Evolutionary conservation across 1,140 invertebrate genomes (phyloP), one percentile per base, ranked within the genome.

Genomic region (Spodoptera litura): DNA sequence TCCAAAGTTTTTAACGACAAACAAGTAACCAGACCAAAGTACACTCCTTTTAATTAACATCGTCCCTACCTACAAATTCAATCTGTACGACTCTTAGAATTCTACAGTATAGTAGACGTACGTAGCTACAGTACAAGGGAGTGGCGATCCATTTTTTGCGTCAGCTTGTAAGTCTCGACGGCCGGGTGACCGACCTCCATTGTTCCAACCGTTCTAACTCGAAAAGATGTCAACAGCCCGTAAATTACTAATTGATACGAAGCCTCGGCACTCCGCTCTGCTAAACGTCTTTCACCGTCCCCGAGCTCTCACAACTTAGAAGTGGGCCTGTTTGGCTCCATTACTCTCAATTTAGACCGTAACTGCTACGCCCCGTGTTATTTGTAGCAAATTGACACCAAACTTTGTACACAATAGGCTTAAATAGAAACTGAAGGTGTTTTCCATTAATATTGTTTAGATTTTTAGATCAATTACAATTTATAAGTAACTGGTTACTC

Each of bases 171-270:
- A 56, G 58, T 51, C 56, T 61, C 44, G n/a, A 13, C 56, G 31
- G 12, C 68, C 52, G 71, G 71, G 71, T 74, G 71, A 74, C 56
- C 71, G 71, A 74, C 71, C 71, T 74, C 71, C 35, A 74, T 74
- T 74, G 71, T 74, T 51, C 38, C 55, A 61, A 11, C 68, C 68
- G 71, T 31, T 70, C 49, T 25, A 49, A 53, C 66, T 27, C 49
- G 55, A 61, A 74, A 66, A 72, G 25, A 62, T 73, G 78, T 72
- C 78, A 79, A 66, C 78, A 73, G 44, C 59, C 78, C 25, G 51
- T 66, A 66, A 73, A 79, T 79, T 73, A 73, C 49, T 64, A 79
- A 79, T 79, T 56, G 59, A 62, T 20, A 71, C 35, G 56, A 72
- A 61, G 68, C 56, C 62, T 66, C 62, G 58, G 20, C 58, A 31